Conservation (phyloP, 2,797 vertebrate species). For the Lerista edwardsae region DNA sequence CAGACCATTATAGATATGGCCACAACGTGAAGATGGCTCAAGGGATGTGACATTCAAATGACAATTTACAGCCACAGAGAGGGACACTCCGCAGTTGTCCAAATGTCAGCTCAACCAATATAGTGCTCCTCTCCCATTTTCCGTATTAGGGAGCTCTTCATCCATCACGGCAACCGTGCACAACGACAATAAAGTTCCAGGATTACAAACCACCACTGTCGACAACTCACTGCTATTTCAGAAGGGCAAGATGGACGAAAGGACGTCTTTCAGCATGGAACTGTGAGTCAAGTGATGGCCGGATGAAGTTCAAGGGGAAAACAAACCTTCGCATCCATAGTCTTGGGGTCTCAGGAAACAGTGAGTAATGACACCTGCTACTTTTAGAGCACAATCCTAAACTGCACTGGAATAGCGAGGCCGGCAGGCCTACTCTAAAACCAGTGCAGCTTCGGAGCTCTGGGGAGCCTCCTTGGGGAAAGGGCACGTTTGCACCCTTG, state of each 20-base stretch:
- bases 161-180: not conserved
- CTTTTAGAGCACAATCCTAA: too few species aligned
- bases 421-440: too few species aligned
- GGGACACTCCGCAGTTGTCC: slow-evolving; percentile 57
- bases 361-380: not conserved
- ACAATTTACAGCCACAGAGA: slow-evolving; percentile 51
- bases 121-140: slow-evolving; percentile 28
- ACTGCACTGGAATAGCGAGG: too few species aligned
- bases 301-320: not conserved
- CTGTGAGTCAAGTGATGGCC: not conserved
- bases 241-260: not conserved
- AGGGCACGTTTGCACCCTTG: too few species aligned
- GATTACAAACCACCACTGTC: not conserved
- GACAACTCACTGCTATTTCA: not conserved
- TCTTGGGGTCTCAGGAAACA: not conserved
- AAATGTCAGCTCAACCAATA: slow-evolving; percentile 59
- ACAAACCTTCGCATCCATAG: too few species aligned
- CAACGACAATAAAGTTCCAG: rapidly evolving
- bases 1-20: slow-evolving; percentile 50
- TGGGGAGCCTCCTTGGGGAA: too few species aligned
- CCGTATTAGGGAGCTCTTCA: not conserved
- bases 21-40: slow-evolving; percentile 49
- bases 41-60: slow-evolving; percentile 42
- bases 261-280: not conserved
- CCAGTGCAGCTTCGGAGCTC: too few species aligned